Base-by-base conservation (phyloP, 2,888 invertebrate genomes). In the Aphelenchoides bicaudatus region DNA sequence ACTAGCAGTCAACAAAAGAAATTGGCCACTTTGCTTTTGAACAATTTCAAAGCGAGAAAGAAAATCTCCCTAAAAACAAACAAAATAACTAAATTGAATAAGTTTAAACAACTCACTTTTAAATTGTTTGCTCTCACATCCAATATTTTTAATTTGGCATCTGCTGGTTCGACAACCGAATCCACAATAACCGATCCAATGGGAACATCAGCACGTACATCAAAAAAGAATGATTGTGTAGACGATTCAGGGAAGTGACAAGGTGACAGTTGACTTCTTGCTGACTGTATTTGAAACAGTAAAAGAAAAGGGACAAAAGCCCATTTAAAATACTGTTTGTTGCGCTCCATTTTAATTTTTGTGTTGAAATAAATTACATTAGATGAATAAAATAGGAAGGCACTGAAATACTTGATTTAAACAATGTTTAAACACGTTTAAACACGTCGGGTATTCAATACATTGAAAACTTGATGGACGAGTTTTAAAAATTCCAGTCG, bases 91-190 rank as follows among this genome's bases (percentile, higher is more conserved):
- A n/a, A n/a, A n/a, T n/a, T n/a, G n/a, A n/a, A n/a, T n/a, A n/a
- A n/a, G n/a, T n/a, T n/a, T n/a, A n/a, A n/a, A n/a, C n/a, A n/a
- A 30, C n/a, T 31, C 38, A 39, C 39, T 60, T 62, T 59, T 25
- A 74, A 56, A 38, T 67, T 67, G 43, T 68, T 70, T 6, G 73
- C 66, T 16, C 75, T 52, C 13, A 75, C 64, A 46, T 66, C 67
- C 5, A 66, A 68, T 10, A 75, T 59, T 4, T 23, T 19, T n/a
- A 76, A 54, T 23, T 60, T 39, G 0, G 75, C 75, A 46, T 71
- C 65, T 2, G 72, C 34, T 5, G 75, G 75, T 5, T 64, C 67
- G 21, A 76, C 74, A 2, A 66, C 52, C 16, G 73, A 69, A 28
- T 68, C 63, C 23, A 76, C 66, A 0, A 75, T 55, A 5, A 71